phyloP scores from a whole-genome alignment of 2,888 invertebrate species.

The Hymenopus coronatus region DNA sequence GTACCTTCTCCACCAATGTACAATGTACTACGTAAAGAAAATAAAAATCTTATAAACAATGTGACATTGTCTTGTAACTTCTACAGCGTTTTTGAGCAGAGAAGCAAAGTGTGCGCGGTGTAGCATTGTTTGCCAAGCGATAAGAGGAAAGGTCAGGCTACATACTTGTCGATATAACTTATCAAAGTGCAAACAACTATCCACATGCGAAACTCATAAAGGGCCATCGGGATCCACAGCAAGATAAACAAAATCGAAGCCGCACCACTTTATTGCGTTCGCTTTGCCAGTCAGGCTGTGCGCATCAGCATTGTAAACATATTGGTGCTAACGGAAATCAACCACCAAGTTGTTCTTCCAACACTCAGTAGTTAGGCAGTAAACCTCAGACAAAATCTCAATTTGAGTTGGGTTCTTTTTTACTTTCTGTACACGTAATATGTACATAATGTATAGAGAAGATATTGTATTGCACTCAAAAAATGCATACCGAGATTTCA shows the following conservation, averaged over 20 bases:
- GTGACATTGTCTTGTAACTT: neutral
- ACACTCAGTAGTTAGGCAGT: neutral
- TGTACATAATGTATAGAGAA: too few relatives aligned
- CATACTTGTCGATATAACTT: neutral
- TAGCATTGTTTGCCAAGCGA: neutral
- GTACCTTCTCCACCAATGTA: too few relatives aligned
- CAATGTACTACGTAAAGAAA: too few relatives aligned
- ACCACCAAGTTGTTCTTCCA: neutral
- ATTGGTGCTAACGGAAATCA: neutral
- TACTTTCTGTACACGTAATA: too few relatives aligned
- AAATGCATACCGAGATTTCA: too few relatives aligned
- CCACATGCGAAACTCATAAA: neutral
- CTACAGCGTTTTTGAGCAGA: neutral
- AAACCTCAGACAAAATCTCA: neutral
- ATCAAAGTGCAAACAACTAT: neutral
- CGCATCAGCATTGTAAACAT: neutral
- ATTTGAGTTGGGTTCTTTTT: neutral
- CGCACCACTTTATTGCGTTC: neutral
- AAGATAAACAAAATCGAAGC: neutral
- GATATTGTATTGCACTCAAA: too few relatives aligned
- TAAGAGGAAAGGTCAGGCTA: neutral
- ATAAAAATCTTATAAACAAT: neutral
- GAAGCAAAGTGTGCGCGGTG: too few relatives aligned
- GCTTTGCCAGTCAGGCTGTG: neutral
- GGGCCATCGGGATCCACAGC: neutral